phyloP scores from a whole-genome alignment of 1,140 invertebrate genomes.

The Drosophila baimaii region DNA sequence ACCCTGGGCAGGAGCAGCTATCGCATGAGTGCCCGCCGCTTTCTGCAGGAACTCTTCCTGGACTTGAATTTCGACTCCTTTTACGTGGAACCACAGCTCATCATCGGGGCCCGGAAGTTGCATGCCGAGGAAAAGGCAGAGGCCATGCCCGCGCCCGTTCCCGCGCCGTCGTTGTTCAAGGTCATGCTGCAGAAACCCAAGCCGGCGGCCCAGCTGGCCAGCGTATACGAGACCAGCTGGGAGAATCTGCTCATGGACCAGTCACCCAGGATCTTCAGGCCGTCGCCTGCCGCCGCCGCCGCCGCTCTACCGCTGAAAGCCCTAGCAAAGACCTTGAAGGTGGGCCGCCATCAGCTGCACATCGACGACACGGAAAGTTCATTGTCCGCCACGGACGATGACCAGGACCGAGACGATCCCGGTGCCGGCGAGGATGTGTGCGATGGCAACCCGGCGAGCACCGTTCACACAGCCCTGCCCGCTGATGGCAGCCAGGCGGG shows the following conservation, averaged over 20 bases:
- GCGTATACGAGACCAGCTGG: conserved; percentile 83
- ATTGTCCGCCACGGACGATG: conserved; percentile 26
- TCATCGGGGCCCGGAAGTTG: conserved; percentile 62
- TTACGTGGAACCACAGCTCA: conserved; percentile 84
- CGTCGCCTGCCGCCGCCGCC: neutral
- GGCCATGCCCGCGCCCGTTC: neutral
- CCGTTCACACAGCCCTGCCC: conserved; percentile 28
- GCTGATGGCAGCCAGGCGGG: conserved; percentile 35
- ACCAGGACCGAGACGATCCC: conserved; percentile 30
- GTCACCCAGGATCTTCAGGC: conserved; percentile 49
- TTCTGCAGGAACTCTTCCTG: conserved; percentile 97
- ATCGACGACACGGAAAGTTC: conserved; percentile 47
- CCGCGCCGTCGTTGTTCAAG: conserved; percentile 43
- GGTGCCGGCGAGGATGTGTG: conserved; percentile 59
- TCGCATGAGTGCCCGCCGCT: conserved; percentile 92
- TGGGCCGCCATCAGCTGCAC: conserved; percentile 45
- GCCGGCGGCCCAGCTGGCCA: conserved; percentile 69
- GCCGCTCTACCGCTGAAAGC: neutral
- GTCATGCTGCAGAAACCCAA: conserved; percentile 68
- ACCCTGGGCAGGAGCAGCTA: conserved; percentile 92
- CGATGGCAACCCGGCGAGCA: conserved; percentile 41
- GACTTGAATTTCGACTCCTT: conserved; percentile 91
- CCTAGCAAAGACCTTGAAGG: neutral
- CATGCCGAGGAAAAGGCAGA: conserved; percentile 41
- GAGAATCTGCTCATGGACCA: conserved; percentile 78